phyloP scores from a whole-genome alignment of 2,888 invertebrate genomes.

The Odontothrips loti region DNA sequence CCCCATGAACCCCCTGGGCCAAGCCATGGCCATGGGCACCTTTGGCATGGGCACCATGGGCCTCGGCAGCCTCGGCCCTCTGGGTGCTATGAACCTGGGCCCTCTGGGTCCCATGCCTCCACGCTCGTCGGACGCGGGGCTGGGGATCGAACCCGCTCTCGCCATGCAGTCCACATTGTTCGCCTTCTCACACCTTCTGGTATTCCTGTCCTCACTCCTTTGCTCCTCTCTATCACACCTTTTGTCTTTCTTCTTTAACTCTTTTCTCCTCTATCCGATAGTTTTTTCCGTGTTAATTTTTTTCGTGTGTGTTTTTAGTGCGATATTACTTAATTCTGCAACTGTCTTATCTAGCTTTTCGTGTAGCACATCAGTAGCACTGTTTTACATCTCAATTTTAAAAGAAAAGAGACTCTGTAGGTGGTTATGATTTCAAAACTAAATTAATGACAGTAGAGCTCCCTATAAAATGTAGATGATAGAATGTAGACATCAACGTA shows the following conservation, averaged over 20 bases:
- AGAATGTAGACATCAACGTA: too few relatives aligned
- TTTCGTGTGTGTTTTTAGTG: not conserved
- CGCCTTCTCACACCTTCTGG: conserved; percentile 43
- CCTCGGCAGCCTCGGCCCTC: not conserved
- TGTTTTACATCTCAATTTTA: too few relatives aligned
- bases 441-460: too few relatives aligned
- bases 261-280: not conserved
- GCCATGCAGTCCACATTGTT: conserved; percentile 42
- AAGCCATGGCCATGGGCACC: too few relatives aligned
- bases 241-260: not conserved
- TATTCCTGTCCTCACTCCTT: not conserved
- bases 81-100: not conserved
- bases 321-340: too few relatives aligned
- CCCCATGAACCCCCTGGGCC: too few relatives aligned
- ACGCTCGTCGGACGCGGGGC: conserved; percentile 34
- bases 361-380: too few relatives aligned
- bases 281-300: not conserved
- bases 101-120: not conserved
- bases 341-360: too few relatives aligned
- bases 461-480: too few relatives aligned
- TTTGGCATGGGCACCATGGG: not conserved
- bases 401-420: too few relatives aligned
- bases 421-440: too few relatives aligned
- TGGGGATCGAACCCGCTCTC: conserved; percentile 43
- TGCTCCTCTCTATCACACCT: not conserved